Evolutionary conservation across 2,113 vertebrate genomes (phyloP), one percentile per base, ranked within the genome.

Genomic region (Alosa alosa): DNA sequence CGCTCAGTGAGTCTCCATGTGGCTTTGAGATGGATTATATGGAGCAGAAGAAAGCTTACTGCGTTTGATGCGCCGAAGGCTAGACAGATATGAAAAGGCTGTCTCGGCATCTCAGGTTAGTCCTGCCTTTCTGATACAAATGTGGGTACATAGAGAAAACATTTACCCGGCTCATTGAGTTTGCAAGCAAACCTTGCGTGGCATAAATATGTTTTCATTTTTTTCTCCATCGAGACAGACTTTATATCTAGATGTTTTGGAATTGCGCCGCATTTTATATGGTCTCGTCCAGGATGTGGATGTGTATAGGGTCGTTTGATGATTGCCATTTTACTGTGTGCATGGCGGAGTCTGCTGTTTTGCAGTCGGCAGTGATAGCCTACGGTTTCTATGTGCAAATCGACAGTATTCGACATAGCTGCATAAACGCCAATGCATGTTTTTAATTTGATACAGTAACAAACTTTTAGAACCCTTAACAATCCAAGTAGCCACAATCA

Each of bases 1-100:
- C 49, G 83, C 83, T 83, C 47, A 84, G 57, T 78, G 15, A 60
- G 57, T 47, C 41, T 81, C 85, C 84, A 88, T 18, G 82, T 85
- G 87, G 88, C 89, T 88, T 47, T 45, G 86, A 31, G 31, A 88
- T 87, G 91, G 90, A 90, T 92, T 93, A 92, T 88, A 84, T 91
- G 88, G 86, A 92, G 88, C 88, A 92, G 88, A 91, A 92, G 85
- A 90, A 89, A 89, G 87, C 85, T 88, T 81, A 88, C 72, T 39
- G 72, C 72, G 83, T 13, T 82, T 57, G 39, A 57, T 60, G 83
- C 31, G 41, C 57, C 52, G 57, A 64, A 11, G 39, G 39, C 60
- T 68, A 44, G 60, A 57, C 55, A 84, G 36, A 78, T 36, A 41
- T 78, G 15, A 39, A 78, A 36, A 78, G 36, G 36, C 72, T 78